Percentiles rank a stretch among this genome's conserved stretches.
Evolutionary conservation across 2,113 vertebrate genomes (phyloP).

Genomic region (Corythornis madagascariensis): DNA sequence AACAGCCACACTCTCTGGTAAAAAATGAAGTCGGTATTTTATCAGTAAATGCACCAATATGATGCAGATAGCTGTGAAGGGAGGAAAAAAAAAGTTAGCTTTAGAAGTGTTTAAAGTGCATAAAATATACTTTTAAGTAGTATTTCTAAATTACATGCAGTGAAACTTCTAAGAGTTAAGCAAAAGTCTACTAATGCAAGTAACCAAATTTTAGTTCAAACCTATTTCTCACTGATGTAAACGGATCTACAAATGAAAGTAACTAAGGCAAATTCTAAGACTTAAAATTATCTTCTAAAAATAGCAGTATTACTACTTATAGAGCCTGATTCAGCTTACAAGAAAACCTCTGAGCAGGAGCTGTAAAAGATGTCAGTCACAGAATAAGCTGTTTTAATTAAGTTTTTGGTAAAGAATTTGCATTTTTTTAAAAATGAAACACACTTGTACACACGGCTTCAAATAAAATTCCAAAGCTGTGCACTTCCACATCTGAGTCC

Average conservation of each 20-base stretch:
- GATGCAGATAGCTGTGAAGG: constrained; percentile 91
- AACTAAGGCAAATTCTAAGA: neutral
- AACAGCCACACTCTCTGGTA: constrained; percentile 97
- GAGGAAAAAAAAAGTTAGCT: neutral
- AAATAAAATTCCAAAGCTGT: neutral
- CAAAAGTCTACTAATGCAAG: neutral
- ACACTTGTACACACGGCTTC: neutral
- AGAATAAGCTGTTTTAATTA: neutral
- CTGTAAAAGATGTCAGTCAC: neutral
- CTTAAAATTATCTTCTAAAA: neutral
- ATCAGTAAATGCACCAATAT: constrained; percentile 98
- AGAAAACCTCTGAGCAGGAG: neutral
- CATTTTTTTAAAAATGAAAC: neutral
- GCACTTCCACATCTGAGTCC: neutral
- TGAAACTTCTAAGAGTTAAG: neutral
- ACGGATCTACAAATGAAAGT: neutral
- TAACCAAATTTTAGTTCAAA: neutral
- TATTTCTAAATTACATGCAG: neutral
- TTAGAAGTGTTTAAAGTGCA: neutral
- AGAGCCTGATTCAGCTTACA: neutral
- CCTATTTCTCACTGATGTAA: neutral
- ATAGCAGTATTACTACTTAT: neutral
- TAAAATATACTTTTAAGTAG: neutral
- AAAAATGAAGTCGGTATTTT: constrained; percentile 93
- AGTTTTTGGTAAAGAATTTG: neutral